A percentile compares a stretch with the other conserved stretches of the same genome.
Conservation (phyloP, 2,888 invertebrate species). For the Parascotia fuliginaria region DNA sequence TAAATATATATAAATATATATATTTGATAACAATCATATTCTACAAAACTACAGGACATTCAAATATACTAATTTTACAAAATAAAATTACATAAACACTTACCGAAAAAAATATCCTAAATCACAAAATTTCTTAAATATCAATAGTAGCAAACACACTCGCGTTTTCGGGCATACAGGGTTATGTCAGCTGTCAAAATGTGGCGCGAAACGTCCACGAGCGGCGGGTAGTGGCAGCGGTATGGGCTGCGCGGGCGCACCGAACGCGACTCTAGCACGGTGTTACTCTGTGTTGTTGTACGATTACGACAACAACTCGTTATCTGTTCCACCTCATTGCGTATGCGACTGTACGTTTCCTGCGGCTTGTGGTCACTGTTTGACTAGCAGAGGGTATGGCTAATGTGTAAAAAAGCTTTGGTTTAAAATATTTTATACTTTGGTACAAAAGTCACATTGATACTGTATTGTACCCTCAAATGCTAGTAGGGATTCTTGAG, state of each 20-base stretch:
- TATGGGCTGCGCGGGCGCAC: constrained; percentile 42
- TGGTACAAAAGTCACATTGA: no score
- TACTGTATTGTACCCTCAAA: no score
- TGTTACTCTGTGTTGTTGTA: constrained; percentile 3
- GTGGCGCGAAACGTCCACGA: constrained; percentile 56
- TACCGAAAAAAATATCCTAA: constrained; percentile 25
- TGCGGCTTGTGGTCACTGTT: constrained; percentile 17
- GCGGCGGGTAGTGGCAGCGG: constrained; percentile 45
- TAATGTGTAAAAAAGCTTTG: no score
- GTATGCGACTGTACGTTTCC: constrained; percentile 25
- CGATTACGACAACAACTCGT: constrained; percentile 41
- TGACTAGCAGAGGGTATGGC: no score
- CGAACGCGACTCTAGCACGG: constrained; percentile 1
- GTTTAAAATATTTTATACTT: no score
- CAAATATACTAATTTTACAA: no score
- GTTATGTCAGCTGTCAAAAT: constrained; percentile 49
- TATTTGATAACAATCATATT: no score
- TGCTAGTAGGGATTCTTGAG: no score
- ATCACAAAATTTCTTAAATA: constrained; percentile 12
- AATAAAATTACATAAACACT: constrained; percentile 19
- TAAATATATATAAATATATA: no score
- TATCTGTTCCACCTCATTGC: constrained; percentile 46
- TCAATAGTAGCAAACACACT: constrained; percentile 41
- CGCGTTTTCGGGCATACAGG: constrained; percentile 45
- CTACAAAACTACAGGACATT: no score